Evolutionary conservation across 2,888 invertebrate species (phyloP).

Genomic region (Ophion obscuratus): DNA sequence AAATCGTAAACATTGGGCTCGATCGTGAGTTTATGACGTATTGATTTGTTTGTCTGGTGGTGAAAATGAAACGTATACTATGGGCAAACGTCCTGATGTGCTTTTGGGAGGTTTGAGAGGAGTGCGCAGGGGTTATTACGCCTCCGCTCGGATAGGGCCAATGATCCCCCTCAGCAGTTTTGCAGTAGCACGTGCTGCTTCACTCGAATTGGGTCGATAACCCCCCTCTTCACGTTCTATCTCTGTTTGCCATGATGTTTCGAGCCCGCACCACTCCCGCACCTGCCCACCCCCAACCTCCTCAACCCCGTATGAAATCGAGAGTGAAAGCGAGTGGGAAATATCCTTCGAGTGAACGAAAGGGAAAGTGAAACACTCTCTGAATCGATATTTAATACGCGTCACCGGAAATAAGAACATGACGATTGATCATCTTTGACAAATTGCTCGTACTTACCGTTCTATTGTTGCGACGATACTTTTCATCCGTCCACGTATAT

Average conservation of each 20-base stretch:
- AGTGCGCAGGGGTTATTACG: slow-evolving; percentile 69
- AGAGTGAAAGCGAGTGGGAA: slow-evolving; percentile 49
- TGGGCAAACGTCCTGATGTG: slow-evolving; percentile 20
- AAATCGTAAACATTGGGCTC: too few species aligned
- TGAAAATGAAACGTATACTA: slow-evolving; percentile 1
- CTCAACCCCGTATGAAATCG: slow-evolving; percentile 73
- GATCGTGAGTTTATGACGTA: too few species aligned
- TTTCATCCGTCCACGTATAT: background rate
- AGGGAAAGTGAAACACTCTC: slow-evolving; percentile 57
- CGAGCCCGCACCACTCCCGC: slow-evolving; percentile 60
- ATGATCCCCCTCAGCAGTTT: slow-evolving; percentile 23
- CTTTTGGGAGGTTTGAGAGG: slow-evolving; percentile 38
- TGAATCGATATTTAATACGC: slow-evolving; percentile 26
- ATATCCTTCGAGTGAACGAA: slow-evolving; percentile 57
- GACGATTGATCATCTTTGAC: background rate
- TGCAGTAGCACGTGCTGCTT: slow-evolving; percentile 63
- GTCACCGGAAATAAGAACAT: slow-evolving; percentile 10
- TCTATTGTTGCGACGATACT: background rate
- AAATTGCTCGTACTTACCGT: background rate
- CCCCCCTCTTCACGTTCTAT: slow-evolving; percentile 60
- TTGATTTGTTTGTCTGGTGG: background rate
- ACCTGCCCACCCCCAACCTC: background rate
- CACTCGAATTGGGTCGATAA: slow-evolving; percentile 68
- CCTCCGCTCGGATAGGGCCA: slow-evolving; percentile 65
- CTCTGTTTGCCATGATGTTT: slow-evolving; percentile 65